A percentile compares a stretch with the other conserved stretches of the same genome.
Evolutionary conservation across 92 coral and sea anemone species (phyloP).

Genomic region (Parazoanthus darwini): DNA sequence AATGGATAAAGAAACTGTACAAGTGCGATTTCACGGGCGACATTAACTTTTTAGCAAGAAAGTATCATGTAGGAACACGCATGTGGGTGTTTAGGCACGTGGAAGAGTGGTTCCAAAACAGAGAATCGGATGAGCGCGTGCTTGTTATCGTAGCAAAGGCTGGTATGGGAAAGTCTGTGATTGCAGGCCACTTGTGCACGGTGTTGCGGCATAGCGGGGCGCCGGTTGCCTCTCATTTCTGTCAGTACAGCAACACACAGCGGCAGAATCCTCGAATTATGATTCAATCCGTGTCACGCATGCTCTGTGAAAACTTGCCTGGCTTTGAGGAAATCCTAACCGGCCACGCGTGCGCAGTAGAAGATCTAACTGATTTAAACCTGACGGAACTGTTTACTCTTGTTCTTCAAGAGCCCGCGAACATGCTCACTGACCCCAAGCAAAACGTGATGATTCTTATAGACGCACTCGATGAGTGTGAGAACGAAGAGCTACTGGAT

Average conservation of each 20-base stretch:
- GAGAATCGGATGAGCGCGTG: conserved; percentile 49
- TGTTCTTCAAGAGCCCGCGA: conserved; percentile 65
- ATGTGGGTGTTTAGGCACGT: conserved; percentile 60
- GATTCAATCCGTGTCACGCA: conserved; percentile 66
- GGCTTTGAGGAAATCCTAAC: conserved; percentile 56
- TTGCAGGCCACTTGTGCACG: conserved; percentile 60
- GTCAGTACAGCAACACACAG: conserved; percentile 55
- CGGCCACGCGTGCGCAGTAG: conserved; percentile 37
- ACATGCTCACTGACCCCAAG: conserved; percentile 55
- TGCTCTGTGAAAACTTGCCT: conserved; percentile 57
- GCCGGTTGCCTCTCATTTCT: conserved; percentile 64
- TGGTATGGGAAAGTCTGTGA: conserved; percentile 81
- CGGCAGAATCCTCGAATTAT: conserved; percentile 60
- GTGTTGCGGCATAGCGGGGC: conserved; percentile 15
- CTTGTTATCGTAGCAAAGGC: conserved; percentile 62
- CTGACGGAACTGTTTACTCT: conserved; percentile 53
- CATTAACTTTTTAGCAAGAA: conserved; percentile 34
- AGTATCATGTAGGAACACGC: conserved; percentile 59
- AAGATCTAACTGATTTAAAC: conserved; percentile 45
- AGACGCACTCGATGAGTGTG: conserved; percentile 73
- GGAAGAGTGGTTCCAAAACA: conserved; percentile 55
- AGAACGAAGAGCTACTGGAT: conserved; percentile 46
- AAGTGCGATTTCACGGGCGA: conserved; percentile 60
- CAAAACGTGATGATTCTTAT: conserved; percentile 51
- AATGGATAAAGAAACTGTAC: conserved; percentile 45